Evolutionary conservation across 2,797 vertebrate species (phyloP).

Genomic region (Furcifer pardalis): DNA sequence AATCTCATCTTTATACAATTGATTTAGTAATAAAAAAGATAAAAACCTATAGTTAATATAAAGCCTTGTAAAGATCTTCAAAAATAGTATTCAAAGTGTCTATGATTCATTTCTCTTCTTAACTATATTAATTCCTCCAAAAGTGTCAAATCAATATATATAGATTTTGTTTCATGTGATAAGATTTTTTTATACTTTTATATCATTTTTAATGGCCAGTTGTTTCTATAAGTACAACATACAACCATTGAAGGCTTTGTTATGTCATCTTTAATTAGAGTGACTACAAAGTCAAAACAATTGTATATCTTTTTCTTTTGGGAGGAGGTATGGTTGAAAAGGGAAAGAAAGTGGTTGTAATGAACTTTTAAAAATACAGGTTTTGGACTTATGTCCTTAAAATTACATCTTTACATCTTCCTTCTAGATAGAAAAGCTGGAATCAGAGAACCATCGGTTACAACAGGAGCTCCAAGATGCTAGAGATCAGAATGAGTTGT

Average conservation of each 20-base stretch:
- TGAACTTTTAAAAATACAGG: background rate
- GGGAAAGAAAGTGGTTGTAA: background rate
- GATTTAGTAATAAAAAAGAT: background rate
- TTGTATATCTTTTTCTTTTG: background rate
- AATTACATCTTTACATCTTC: slow-evolving; percentile 35
- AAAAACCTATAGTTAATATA: background rate
- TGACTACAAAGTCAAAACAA: background rate
- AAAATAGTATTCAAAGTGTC: background rate
- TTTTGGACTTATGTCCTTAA: background rate
- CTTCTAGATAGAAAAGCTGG: slow-evolving; percentile 90
- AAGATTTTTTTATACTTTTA: slow-evolving; percentile 9
- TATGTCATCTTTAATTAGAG: slow-evolving; percentile 1
- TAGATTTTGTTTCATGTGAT: background rate
- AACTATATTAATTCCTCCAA: background rate
- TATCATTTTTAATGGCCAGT: slow-evolving; percentile 1
- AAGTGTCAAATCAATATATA: slow-evolving; percentile 18
- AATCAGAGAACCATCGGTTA: slow-evolving; percentile 83
- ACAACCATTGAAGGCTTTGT: background rate
- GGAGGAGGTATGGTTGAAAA: background rate
- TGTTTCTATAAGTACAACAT: background rate
- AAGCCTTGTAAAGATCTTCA: slow-evolving; percentile 13
- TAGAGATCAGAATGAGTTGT: slow-evolving; percentile 95
- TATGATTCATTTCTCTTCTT: background rate
- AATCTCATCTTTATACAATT: background rate
- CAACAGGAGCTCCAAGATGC: slow-evolving; percentile 97